Percentiles rank a stretch among this genome's conserved stretches.
Evolutionary conservation across 2,888 invertebrate genomes (phyloP).

Genomic region (Cordilura impudica): DNA sequence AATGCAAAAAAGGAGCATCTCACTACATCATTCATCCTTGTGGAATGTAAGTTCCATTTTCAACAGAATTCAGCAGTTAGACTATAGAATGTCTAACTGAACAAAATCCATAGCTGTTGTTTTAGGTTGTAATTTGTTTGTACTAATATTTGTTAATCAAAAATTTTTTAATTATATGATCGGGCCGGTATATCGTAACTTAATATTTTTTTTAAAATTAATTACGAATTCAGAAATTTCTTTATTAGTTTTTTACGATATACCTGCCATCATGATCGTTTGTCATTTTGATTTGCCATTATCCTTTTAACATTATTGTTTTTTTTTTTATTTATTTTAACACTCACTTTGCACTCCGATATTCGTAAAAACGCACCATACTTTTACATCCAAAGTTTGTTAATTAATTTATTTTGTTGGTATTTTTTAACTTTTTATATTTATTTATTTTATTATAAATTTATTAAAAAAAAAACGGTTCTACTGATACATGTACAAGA

Average conservation of each 20-base stretch:
- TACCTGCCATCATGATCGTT: conserved; percentile 18
- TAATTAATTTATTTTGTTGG: conserved; percentile 2
- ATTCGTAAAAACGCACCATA: conserved; percentile 50
- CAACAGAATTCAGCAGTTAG: conserved; percentile 45
- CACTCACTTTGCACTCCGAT: conserved; percentile 44
- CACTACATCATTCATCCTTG: not conserved
- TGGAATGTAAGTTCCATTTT: conserved; percentile 36
- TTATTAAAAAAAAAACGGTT: not conserved
- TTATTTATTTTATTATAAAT: conserved; percentile 9
- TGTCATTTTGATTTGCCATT: conserved; percentile 17
- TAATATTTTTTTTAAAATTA: too few relatives aligned
- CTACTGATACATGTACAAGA: not conserved
- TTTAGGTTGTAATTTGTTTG: conserved; percentile 40
- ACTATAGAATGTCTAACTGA: too few relatives aligned
- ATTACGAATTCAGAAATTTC: too few relatives aligned
- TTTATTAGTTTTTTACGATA: not conserved
- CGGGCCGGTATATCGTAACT: conserved; percentile 4
- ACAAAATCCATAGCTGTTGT: conserved; percentile 44
- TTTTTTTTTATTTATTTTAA: too few relatives aligned
- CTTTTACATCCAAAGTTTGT: conserved; percentile 21
- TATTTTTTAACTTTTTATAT: conserved; percentile 3
- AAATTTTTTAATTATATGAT: not conserved
- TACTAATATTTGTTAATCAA: conserved; percentile 8
- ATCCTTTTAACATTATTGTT: conserved; percentile 5
- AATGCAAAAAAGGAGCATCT: not conserved